A percentile compares a stretch with the other conserved stretches of the same genome.
Conservation (phyloP, 2,113 vertebrate genomes). For the Heteronetta atricapilla region DNA sequence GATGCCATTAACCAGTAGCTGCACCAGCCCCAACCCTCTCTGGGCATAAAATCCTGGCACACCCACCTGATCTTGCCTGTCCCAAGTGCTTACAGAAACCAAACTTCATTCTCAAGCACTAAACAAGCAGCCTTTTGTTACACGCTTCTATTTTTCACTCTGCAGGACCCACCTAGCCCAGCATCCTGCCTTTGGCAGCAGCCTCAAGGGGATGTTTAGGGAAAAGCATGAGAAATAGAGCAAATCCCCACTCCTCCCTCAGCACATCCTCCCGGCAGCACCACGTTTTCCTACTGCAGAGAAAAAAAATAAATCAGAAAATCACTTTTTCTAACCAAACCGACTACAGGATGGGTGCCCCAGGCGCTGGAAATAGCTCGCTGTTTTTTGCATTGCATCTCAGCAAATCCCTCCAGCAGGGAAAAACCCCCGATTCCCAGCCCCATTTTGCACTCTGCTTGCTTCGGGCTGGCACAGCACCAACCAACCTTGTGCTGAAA, state of each 20-base stretch:
- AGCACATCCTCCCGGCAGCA: background rate
- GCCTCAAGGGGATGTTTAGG: background rate
- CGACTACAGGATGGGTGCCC: background rate
- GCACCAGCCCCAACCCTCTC: background rate
- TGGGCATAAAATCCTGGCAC: background rate
- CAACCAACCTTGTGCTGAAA: background rate
- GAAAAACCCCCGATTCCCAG: background rate
- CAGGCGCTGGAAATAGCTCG: background rate
- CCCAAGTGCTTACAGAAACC: accelerated
- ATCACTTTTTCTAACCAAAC: background rate
- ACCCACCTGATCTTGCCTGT: background rate
- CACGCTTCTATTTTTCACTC: background rate
- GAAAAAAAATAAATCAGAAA: no score
- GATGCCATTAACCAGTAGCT: accelerated
- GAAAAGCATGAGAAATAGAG: background rate
- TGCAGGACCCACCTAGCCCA: background rate
- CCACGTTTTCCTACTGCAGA: background rate
- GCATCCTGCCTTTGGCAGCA: background rate
- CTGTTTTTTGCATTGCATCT: background rate
- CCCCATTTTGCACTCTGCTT: background rate
- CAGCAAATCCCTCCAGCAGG: background rate
- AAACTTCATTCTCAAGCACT: background rate
- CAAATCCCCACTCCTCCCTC: background rate
- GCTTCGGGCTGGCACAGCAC: background rate
- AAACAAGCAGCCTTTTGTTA: background rate